Evolutionary conservation across 2,113 vertebrate genomes (phyloP), one percentile per base, ranked within the genome.

Genomic region (Rallus limicola): DNA sequence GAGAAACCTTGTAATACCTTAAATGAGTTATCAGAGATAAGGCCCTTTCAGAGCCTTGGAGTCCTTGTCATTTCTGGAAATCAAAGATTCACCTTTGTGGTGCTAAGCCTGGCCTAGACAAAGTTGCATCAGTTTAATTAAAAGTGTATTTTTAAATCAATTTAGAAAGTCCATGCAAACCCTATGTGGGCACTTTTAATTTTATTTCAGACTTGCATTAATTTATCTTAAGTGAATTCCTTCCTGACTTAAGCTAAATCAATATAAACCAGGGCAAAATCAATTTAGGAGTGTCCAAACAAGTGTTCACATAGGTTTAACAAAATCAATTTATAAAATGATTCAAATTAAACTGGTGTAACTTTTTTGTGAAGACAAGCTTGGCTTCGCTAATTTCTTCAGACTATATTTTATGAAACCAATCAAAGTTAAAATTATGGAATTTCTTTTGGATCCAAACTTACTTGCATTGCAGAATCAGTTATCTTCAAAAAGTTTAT

Each of bases 151-250:
- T 95, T 95, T 1, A 79, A 95, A 95, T 92, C 89, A 95, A 92
- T 95, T 85, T 91, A 92, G 36, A 53, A 69, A 93, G 63, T 48
- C 80, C 71, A 79, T 92, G 85, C 56, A 95, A 93, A 96, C 70
- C 82, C 63, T 96, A 36, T 81, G 91, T 76, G 92, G 92, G 76
- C 80, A 85, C 86, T 93, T 95, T 79, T 81, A 83, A 87, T 90
- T 95, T 95, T 93, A 92, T 95, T 96, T 95, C 81, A 89, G 81
- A 48, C 91, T 84, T 92, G 53, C 89, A 95, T 96, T 95, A 97
- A 95, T 97, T 97, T 92, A 89, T 96, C 93, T 95, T 94, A 96
- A 96, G 96, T 89, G 95, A 96, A 97, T 97, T 96, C 96, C 95
- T 97, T 95, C 95, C 91, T 97, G 91, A 94, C 94, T 97, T 97